These are phyloP conservation scores for Troilus luridus DNA, from an alignment of 2,888 invertebrate species.

Conservation along the genomic window DNA sequence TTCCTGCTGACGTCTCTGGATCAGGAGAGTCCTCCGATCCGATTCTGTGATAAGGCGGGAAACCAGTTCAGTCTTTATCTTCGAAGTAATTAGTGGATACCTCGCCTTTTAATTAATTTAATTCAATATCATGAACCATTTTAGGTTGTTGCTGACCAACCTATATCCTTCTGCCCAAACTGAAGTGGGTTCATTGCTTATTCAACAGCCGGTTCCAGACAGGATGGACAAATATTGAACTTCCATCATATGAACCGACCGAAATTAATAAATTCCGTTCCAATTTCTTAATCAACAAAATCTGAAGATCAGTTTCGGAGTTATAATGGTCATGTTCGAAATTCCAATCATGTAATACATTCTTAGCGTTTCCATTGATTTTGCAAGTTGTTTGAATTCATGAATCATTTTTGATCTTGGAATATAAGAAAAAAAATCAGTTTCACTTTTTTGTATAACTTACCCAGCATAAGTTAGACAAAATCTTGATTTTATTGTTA, in stretches of 20 bases:
- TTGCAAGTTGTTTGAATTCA: neutral
- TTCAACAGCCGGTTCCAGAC: neutral
- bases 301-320: neutral
- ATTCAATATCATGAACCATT: neutral
- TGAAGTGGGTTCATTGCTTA: neutral
- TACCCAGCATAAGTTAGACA: too few relatives aligned
- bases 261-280: neutral
- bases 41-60: neutral
- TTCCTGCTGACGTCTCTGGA: slow-evolving; percentile 7
- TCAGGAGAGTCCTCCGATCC: neutral
- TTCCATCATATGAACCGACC: neutral
- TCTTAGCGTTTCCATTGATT: neutral
- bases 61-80: neutral
- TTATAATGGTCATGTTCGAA: neutral
- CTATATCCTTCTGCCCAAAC: neutral
- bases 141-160: neutral
- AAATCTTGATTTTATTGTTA: too few relatives aligned
- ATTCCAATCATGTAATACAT: neutral
- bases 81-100: neutral
- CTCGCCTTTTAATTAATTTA: neutral
- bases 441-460: too few relatives aligned
- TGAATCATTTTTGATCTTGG: too few relatives aligned
- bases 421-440: too few relatives aligned
- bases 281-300: neutral
- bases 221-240: neutral